Evolutionary conservation across 2,888 invertebrate genomes (phyloP).

Genomic region (Drepanosiphum platanoidis): DNA sequence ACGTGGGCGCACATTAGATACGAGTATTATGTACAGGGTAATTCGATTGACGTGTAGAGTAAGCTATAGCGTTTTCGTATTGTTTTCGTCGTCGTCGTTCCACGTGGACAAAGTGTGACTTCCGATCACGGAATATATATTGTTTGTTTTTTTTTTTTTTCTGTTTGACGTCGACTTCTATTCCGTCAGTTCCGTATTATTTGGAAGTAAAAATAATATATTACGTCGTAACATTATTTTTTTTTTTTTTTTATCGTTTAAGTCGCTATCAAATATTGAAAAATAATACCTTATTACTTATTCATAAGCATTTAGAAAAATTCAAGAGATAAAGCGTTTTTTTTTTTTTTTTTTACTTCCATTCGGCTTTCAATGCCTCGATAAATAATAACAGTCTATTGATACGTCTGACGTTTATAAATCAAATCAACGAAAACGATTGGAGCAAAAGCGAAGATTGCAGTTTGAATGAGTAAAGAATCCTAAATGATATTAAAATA

Average conservation of each 20-base stretch:
- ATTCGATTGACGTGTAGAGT: not conserved
- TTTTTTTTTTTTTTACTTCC: not conserved
- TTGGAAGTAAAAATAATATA: too few species aligned
- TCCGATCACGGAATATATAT: not conserved
- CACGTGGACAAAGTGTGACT: not conserved
- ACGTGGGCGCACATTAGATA: not conserved
- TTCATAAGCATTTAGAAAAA: too few species aligned
- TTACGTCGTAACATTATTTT: too few species aligned
- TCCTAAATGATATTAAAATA: too few species aligned
- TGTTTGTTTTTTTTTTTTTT: not conserved
- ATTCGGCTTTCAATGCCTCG: not conserved
- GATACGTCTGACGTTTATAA: not conserved
- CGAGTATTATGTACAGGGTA: not conserved
- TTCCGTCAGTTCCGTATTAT: too few species aligned
- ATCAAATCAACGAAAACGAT: too few species aligned
- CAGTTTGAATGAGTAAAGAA: not conserved
- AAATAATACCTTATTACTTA: too few species aligned
- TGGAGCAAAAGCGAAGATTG: too few species aligned
- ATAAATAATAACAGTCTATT: not conserved
- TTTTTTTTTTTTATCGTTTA: too few species aligned
- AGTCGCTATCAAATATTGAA: too few species aligned
- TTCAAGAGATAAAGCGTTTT: too few species aligned
- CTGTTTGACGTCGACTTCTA: not conserved
- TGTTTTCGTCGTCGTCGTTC: not conserved
- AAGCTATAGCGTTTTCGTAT: not conserved